Base-by-base conservation (phyloP, 2,888 invertebrate genomes). In the Argyresthia albistria region DNA sequence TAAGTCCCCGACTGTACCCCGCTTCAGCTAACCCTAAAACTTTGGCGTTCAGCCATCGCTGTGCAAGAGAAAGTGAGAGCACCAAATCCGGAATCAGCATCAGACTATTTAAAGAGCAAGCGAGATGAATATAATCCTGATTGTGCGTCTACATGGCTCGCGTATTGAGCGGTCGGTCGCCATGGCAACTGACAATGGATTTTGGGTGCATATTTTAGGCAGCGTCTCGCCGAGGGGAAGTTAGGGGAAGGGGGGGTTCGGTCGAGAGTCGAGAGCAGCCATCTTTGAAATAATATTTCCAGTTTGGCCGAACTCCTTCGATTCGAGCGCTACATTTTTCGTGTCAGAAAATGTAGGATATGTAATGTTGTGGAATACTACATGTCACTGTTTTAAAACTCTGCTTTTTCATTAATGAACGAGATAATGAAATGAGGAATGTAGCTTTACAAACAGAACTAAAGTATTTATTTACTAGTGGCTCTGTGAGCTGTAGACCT, bases 151-250 rank as follows among this genome's bases (percentile, higher is more conserved):
- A 69, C 69, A 67, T 75, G 69, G 65, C 62, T 63, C 63, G 61
- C 69, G 75, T 86, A 87, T 87, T 79, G 87, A 84, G 84, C 86
- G 86, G 74, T 54, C 61, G 67, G 88, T 88, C 73, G 83, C 76
- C 80, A 86, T 86, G 76, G 82, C 67, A 88, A 88, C 88, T 83
- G 87, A 86, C 86, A 87, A 86, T 84, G 86, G 86, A 74, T 87
- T 87, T 87, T 76, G 87, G 88, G 87, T 88, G 88, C 87, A 88
- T 88, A 87, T 88, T 87, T 88, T 87, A 84, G 82, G 82, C 77
- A 80, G 78, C 81, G 84, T 69, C 75, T 74, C 75, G 75, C 50
- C 35, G 70, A 62, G 63, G 62, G 70, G 70, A 65, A 54, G 53
- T 57, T 69, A 67, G 60, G 69, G 68, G 14, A 68, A 46, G 43